These are phyloP conservation scores for Venturia canescens DNA, from an alignment of 1,140 invertebrate genomes.

Conservation along the genomic window DNA sequence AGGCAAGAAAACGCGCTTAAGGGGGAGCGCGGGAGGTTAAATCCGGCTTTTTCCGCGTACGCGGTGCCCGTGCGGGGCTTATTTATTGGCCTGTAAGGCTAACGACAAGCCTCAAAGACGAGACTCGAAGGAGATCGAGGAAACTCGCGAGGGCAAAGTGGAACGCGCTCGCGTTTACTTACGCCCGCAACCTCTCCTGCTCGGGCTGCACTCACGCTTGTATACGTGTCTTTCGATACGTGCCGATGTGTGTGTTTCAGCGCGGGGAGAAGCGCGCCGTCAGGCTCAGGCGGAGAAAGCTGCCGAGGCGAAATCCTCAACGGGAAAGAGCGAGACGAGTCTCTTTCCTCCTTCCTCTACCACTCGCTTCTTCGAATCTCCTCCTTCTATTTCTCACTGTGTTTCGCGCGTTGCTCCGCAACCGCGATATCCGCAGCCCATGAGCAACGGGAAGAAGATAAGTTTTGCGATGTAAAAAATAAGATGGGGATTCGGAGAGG, in stretches of 20 bases:
- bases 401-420: not conserved
- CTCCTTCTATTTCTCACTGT: not conserved
- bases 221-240: not conserved
- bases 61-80: not conserved
- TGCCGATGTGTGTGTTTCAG: not conserved
- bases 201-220: not conserved
- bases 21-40: constrained; percentile 3
- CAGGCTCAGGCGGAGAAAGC: not conserved
- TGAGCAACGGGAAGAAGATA: constrained; percentile 12
- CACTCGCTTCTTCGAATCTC: not conserved
- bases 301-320: not conserved
- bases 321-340: not conserved
- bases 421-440: not conserved
- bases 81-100: not conserved
- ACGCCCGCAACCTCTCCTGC: not conserved
- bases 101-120: not conserved
- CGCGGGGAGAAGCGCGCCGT: not conserved
- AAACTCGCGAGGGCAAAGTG: constrained; percentile 6
- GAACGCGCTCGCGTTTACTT: constrained; percentile 19
- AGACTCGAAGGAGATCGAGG: constrained; percentile 1
- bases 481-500: not conserved
- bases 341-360: not conserved
- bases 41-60: not conserved
- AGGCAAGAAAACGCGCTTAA: constrained; percentile 10
- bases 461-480: not conserved